phyloP scores from a whole-genome alignment of 2,113 vertebrate species.

The Rhegmatorhina hoffmannsi region DNA sequence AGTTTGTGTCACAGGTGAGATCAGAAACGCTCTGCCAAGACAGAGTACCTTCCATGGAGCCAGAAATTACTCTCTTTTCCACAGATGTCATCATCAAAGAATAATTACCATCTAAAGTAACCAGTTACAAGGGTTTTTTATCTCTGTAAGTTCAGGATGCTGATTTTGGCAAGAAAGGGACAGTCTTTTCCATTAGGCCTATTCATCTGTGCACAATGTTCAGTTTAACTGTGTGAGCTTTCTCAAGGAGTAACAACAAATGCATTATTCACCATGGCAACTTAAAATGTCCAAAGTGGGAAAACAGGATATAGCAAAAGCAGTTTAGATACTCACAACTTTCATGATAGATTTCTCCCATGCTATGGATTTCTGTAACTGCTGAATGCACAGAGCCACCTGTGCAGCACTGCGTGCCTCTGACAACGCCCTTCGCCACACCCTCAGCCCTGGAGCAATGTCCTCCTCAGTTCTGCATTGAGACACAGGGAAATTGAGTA shows the following conservation, averaged over 20 bases:
- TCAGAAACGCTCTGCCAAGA: slow-evolving; percentile 1
- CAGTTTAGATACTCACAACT: slow-evolving; percentile 87
- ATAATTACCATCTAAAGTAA: neutral
- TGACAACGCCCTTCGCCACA: slow-evolving; percentile 93
- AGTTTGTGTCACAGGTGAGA: neutral
- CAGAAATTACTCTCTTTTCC: neutral
- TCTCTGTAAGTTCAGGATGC: neutral
- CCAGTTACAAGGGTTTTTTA: neutral
- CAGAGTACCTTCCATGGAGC: neutral
- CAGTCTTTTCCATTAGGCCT: neutral
- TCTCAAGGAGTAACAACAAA: neutral
- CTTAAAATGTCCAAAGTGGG: neutral
- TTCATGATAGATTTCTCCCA: slow-evolving; percentile 99
- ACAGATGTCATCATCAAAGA: neutral
- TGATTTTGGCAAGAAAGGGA: neutral
- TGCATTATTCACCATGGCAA: neutral
- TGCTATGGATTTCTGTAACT: slow-evolving; percentile 98
- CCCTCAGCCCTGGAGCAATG: slow-evolving; percentile 95
- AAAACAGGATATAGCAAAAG: slow-evolving; percentile 39
- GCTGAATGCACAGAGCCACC: slow-evolving; percentile 97
- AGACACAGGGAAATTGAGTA: slow-evolving; percentile 72
- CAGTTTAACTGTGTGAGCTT: neutral
- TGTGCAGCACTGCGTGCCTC: slow-evolving; percentile 95
- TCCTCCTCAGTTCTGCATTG: slow-evolving; percentile 92
- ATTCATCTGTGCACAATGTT: neutral